Conservation (phyloP, 2,113 vertebrate genomes). For the Saguinus imperator region DNA sequence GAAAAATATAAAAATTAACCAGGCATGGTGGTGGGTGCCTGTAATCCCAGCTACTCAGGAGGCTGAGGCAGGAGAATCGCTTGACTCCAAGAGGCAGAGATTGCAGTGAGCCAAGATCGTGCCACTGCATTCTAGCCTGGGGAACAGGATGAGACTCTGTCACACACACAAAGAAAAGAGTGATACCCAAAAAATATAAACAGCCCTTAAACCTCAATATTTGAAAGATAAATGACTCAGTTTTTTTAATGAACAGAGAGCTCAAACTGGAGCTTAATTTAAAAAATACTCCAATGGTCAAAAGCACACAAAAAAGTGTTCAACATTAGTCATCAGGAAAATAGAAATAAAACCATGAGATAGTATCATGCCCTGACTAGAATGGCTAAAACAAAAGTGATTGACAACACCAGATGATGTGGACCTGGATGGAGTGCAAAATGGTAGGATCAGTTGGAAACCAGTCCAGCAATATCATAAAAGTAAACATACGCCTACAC, state of each 20-base stretch:
- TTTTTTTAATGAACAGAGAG: background rate
- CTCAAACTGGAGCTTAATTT: background rate
- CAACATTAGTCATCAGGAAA: background rate
- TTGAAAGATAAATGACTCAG: background rate
- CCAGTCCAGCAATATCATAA: background rate
- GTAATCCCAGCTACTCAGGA: no score
- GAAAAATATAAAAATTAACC: no score
- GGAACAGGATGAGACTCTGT: no score
- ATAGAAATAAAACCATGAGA: background rate
- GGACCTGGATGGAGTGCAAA: background rate
- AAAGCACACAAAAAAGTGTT: background rate
- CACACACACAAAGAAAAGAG: no score
- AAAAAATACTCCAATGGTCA: background rate
- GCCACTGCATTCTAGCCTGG: no score
- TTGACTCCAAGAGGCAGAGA: no score
- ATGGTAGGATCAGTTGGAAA: background rate
- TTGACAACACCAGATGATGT: background rate
- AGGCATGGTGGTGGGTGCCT: no score
- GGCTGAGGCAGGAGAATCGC: no score
- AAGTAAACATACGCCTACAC: background rate
- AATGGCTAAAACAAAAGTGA: background rate
- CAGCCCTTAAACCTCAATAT: background rate
- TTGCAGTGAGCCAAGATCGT: no score
- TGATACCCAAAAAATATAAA: background rate
- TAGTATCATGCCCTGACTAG: background rate